Base-by-base conservation (phyloP, 2,888 invertebrate species). In the Harpagoxenus sublaevis region DNA sequence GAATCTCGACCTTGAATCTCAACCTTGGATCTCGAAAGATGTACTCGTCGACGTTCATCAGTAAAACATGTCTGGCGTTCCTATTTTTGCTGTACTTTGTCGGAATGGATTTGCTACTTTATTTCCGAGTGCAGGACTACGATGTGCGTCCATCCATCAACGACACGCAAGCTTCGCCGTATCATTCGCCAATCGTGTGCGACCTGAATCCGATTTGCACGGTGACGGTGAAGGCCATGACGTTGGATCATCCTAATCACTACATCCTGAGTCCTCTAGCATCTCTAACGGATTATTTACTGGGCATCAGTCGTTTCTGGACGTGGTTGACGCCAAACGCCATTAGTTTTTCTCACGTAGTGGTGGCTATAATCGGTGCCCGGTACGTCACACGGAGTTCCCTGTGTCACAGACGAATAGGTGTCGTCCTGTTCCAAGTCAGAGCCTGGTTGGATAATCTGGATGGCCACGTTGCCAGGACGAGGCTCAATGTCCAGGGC, bases 381-480 rank as follows among this genome's bases (percentile, higher is more conserved):
- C 97, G 97, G 92, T 96, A 98, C 77, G 95, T 98, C 65, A 96
- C 97, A 2, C 97, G 97, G 75, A 97, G 97, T 92, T 97, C 96
- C 90, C 94, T 98, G 23, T 96, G 97, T 3, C 96, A 97, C 39
- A 96, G 98, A 45, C 96, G 98, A 35, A 88, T 98, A 0, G 98
- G 97, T 0, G 97, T 98, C 0, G 94, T 98, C 2, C 94, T 98
- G 31, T 98, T 98, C 93, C 97, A 98, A 95, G 94, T 98, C 57
- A 96, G 98, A 89, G 97, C 98, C 88, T 98, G 98, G 95, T 94
- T 98, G 75, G 98, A 98, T 92, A 98, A 98, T 92, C 95, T 98
- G 86, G 98, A 98, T 92, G 98, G 98, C 0, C 97, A 98, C 92
- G 97, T 98, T 3, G 98, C 98, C 0, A 96, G 98, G 85, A 97